Evolutionary conservation across 2,113 vertebrate species (phyloP).

Genomic region (Scortum barcoo): DNA sequence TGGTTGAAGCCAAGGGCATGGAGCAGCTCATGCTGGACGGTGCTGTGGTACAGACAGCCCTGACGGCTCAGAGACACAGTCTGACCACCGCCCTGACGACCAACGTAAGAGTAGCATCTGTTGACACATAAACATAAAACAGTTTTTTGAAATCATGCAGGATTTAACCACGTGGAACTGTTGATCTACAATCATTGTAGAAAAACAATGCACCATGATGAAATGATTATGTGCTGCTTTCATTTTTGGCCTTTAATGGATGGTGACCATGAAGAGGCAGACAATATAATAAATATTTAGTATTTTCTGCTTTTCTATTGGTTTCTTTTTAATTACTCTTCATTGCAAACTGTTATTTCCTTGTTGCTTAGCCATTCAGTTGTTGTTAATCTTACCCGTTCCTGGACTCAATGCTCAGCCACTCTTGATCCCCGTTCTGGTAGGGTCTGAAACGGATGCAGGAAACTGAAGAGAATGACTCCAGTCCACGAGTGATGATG

Average conservation of each 20-base stretch:
- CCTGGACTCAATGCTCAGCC: slow-evolving; percentile 74
- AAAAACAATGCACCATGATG: background rate
- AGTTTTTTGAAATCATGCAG: background rate
- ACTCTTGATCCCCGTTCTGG: slow-evolving; percentile 63
- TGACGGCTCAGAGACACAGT: slow-evolving; percentile 70
- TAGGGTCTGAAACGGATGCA: slow-evolving; percentile 79
- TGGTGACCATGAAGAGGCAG: no score
- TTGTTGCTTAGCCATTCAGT: no score
- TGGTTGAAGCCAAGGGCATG: slow-evolving; percentile 84
- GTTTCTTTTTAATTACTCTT: no score
- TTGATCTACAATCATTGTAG: background rate
- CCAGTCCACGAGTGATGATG: slow-evolving; percentile 72
- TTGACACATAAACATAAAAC: background rate
- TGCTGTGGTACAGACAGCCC: slow-evolving; percentile 72
- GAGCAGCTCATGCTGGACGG: slow-evolving; percentile 81
- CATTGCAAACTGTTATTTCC: no score
- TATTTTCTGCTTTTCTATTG: no score
- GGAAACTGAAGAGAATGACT: slow-evolving; percentile 72
- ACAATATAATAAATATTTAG: no score
- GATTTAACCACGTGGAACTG: background rate
- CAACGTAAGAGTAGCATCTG: slow-evolving; percentile 81
- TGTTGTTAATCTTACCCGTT: slow-evolving; percentile 47
- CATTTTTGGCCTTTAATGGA: no score
- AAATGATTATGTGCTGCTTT: no score
- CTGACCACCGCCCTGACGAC: slow-evolving; percentile 70